phyloP scores from a whole-genome alignment of 1,140 invertebrate species.

The Drosophila pandora region DNA sequence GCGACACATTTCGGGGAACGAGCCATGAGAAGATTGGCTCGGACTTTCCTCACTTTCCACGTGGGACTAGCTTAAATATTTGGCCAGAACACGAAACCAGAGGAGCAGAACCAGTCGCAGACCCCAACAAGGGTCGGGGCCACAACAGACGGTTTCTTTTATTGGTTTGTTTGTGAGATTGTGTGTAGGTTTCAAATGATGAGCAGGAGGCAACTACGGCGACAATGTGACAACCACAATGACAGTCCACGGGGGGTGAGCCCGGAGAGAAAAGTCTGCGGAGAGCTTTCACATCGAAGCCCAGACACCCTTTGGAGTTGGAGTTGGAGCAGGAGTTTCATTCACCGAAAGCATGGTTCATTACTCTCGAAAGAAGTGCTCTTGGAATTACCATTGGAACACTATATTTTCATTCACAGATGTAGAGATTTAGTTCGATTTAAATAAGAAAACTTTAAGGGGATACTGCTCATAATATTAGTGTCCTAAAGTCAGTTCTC shows the following conservation, averaged over 20 bases:
- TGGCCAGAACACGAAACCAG: conserved; percentile 42
- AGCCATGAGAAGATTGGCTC: conserved; percentile 27
- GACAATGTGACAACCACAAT: conserved; percentile 71
- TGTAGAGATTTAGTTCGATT: too few relatives aligned
- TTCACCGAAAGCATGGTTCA: too few relatives aligned
- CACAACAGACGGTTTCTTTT: conserved; percentile 42
- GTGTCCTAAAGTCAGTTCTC: too few relatives aligned
- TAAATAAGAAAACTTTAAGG: too few relatives aligned
- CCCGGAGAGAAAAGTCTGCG: conserved; percentile 14
- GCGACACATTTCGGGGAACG: conserved; percentile 60
- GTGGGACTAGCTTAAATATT: conserved; percentile 74
- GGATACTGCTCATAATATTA: too few relatives aligned
- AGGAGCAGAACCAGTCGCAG: conserved; percentile 26
- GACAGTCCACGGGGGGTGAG: conserved; percentile 23
- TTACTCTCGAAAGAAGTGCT: too few relatives aligned
- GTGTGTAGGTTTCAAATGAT: conserved; percentile 70
- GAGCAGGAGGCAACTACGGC: conserved; percentile 58
- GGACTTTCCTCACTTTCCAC: conserved; percentile 65
- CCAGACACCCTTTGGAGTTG: conserved; percentile 24
- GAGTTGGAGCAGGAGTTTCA: too few relatives aligned
- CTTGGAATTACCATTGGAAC: too few relatives aligned
- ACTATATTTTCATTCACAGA: too few relatives aligned
- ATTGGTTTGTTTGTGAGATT: conserved; percentile 58
- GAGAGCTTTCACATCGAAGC: conserved; percentile 16
- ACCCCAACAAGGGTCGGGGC: neutral